These are phyloP conservation scores for Chaenocephalus aceratus DNA, from an alignment of 2,113 vertebrate genomes.

Conservation along the genomic window DNA sequence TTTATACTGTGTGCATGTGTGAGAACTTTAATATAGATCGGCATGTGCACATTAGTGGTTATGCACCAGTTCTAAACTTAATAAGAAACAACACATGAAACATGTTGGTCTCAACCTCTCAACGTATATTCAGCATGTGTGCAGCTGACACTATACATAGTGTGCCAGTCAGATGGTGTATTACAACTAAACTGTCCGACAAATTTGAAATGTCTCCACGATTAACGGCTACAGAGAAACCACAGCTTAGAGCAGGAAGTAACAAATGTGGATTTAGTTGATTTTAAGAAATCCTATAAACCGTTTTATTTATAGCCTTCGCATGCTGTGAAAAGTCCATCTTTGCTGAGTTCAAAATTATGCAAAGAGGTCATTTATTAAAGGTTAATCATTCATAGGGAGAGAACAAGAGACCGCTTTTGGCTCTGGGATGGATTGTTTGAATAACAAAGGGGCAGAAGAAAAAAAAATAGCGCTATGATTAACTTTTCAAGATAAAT, in stretches of 20 bases:
- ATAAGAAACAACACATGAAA: constrained; percentile 49
- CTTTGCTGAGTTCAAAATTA: not conserved
- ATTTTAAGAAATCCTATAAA: constrained; percentile 63
- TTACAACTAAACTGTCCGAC: constrained; percentile 47
- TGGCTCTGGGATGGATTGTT: constrained; percentile 18
- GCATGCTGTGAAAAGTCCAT: not conserved
- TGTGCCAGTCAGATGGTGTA: constrained; percentile 29
- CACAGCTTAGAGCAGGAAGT: constrained; percentile 70
- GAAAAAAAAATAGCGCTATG: not conserved
- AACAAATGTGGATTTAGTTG: constrained; percentile 56
- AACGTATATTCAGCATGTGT: constrained; percentile 34
- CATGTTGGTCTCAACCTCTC: constrained; percentile 19
- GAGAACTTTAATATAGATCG: constrained; percentile 43
- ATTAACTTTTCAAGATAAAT: not conserved
- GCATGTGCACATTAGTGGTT: constrained; percentile 53
- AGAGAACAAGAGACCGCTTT: constrained; percentile 26
- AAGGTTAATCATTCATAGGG: constrained; percentile 63
- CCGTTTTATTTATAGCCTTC: constrained; percentile 52
- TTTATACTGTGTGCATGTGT: constrained; percentile 48
- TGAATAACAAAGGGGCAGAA: constrained; percentile 23
- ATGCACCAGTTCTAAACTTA: constrained; percentile 16
- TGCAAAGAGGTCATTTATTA: constrained; percentile 42
- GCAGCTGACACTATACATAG: constrained; percentile 41
- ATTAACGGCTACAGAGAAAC: constrained; percentile 60
- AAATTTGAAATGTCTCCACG: constrained; percentile 55